A percentile compares a stretch with the other conserved stretches of the same genome.
phyloP scores from a whole-genome alignment of 2,797 vertebrate genomes.

The Acanthurus leucopareius region DNA sequence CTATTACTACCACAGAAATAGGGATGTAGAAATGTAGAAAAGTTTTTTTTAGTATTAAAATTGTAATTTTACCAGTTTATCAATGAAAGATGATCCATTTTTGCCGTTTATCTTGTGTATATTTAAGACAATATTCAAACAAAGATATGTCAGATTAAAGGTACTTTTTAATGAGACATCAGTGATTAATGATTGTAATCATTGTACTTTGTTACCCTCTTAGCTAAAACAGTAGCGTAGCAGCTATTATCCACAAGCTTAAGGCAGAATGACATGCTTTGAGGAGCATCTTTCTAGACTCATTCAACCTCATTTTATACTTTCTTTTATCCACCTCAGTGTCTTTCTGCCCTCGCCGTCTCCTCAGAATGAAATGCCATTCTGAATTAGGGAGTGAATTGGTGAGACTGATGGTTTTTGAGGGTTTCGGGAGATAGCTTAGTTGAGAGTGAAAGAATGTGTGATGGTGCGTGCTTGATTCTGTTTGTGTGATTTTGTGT shows the following conservation, averaged over 20 bases:
- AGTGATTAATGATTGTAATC: conserved; percentile 27
- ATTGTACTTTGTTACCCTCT: conserved; percentile 30
- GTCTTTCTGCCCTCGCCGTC: conserved; percentile 64
- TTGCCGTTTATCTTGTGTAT: neutral
- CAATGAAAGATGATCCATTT: neutral
- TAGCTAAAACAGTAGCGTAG: conserved; percentile 3
- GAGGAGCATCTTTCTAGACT: conserved; percentile 60
- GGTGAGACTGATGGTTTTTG: conserved; percentile 79
- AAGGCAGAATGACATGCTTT: conserved; percentile 66
- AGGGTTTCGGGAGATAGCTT: conserved; percentile 73
- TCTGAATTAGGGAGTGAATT: conserved; percentile 78
- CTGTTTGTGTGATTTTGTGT: conserved; percentile 45
- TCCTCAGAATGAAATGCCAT: conserved; percentile 76
- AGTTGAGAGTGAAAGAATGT: conserved; percentile 70
- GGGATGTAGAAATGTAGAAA: neutral
- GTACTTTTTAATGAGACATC: neutral
- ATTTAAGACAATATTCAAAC: neutral
- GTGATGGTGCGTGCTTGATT: conserved; percentile 48
- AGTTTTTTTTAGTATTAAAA: neutral
- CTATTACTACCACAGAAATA: conserved; percentile 1
- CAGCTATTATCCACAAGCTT: conserved; percentile 56
- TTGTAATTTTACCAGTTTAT: conserved; percentile 18
- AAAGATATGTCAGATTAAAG: conserved; percentile 7
- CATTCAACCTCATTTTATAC: conserved; percentile 70
- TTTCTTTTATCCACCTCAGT: conserved; percentile 70